Evolutionary conservation across 2,113 vertebrate genomes (phyloP).

Genomic region (Struthio camelus): DNA sequence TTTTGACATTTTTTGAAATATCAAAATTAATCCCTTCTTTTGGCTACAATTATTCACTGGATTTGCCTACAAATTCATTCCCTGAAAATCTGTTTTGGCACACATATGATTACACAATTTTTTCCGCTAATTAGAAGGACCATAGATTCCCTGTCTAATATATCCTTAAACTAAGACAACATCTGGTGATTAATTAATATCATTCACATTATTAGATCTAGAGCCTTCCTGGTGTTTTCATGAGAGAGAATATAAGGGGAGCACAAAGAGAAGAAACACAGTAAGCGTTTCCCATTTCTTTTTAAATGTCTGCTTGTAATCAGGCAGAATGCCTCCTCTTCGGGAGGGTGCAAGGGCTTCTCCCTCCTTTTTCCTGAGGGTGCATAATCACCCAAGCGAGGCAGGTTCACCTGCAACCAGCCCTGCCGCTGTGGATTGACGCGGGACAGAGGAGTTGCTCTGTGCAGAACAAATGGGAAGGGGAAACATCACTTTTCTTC

Average conservation of each 20-base stretch:
- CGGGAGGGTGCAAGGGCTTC: neutral
- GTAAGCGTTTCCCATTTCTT: fast-evolving
- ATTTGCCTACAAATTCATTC: neutral
- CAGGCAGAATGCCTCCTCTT: neutral
- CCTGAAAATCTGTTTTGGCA: neutral
- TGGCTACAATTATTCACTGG: neutral
- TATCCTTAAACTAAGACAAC: neutral
- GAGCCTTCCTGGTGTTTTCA: neutral
- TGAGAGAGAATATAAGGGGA: neutral
- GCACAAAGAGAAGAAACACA: neutral
- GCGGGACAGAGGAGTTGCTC: no score
- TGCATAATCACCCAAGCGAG: no score
- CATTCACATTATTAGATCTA: neutral
- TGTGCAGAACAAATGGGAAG: no score
- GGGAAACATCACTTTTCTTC: no score
- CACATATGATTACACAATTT: fast-evolving
- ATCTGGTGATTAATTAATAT: neutral
- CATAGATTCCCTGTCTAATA: neutral
- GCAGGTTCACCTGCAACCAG: neutral
- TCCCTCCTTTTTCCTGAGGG: neutral
- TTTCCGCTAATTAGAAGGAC: neutral
- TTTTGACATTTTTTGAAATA: neutral
- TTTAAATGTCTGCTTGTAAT: neutral
- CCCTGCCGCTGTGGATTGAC: no score
- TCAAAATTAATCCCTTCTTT: neutral